A percentile compares a stretch with the other conserved stretches of the same genome.
Evolutionary conservation across 1,140 invertebrate species (phyloP).

Genomic region (Leptinotarsa lineolata): DNA sequence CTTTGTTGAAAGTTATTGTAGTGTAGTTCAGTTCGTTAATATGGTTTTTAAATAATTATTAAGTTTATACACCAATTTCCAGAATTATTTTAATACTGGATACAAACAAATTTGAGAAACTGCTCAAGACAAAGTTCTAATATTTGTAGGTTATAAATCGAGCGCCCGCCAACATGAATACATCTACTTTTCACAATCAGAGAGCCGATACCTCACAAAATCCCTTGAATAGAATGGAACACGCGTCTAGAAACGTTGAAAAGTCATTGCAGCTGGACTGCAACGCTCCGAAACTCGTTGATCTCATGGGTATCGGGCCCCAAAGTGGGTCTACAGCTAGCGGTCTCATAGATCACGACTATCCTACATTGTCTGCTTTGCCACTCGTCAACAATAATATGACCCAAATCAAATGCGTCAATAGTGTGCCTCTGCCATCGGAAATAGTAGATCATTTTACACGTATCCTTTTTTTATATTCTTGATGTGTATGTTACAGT

Average conservation of each 20-base stretch:
- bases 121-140: neutral
- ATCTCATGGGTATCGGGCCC: constrained; percentile 60
- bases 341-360: constrained; percentile 88
- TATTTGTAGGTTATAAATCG: constrained; percentile 6
- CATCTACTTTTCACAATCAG: constrained; percentile 29
- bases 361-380: constrained; percentile 74
- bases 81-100: no score
- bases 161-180: constrained; percentile 32
- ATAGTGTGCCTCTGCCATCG: constrained; percentile 84
- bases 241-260: constrained; percentile 74
- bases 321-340: constrained; percentile 75
- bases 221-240: constrained; percentile 67
- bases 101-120: no score
- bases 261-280: constrained; percentile 71
- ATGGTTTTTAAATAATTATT: no score
- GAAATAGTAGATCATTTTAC: constrained; percentile 93
- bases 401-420: constrained; percentile 79
- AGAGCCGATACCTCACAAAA: constrained; percentile 59
- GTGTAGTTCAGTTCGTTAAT: no score
- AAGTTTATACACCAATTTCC: no score
- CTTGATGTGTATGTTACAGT: neutral
- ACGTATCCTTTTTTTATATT: constrained; percentile 73
- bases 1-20: neutral
- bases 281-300: constrained; percentile 68
- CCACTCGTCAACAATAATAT: constrained; percentile 69